Evolutionary conservation across 53 echinoderm and acorn worm species (phyloP), one percentile per base, ranked within the genome.

Genomic region (Stichopus horrens): DNA sequence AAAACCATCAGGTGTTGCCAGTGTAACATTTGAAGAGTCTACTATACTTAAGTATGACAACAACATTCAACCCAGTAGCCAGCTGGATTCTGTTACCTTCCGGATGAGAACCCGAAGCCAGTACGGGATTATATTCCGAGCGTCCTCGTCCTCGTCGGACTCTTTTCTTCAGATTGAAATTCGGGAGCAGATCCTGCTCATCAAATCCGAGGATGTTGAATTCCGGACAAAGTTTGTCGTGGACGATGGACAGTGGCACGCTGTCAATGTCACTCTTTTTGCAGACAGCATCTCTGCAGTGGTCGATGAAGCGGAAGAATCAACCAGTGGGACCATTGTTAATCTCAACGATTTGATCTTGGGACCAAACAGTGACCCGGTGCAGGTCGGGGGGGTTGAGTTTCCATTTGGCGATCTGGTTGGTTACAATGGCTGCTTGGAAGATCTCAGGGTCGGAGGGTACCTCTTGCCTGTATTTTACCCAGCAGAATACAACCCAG

Each of bases 231-330:
- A 21, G 16, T 71, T 53, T 58, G 4, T 11, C 13, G 89, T 98
- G 10, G 85, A 90, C 23, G 94, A 98, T 57, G 98, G 95, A 21
- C 74, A n/a, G 5, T 98, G 95, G 95, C 98, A 98, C 74, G 91
- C 92, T 23, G 81, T 98, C 11, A 52, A 58, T 3, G 58, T 98
- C 11, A 54, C 23, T 8, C 85, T 98, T 79, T 66, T 76, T 1
- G 22, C 4, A 53, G 53, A 87, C 53, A 80, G 51, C 10, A 83
- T 90, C 10, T 11, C 52, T 23, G 57, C 90, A 11, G 79, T 23
- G 22, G 11, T 80, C 4, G 74, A 76, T 78, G 52, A 58, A 76
- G 75, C 57, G 59, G 76, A 19, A 52, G 67, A 52, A 76, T 60
- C 11, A 52, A 14, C 23, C 8, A 63, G 67, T n/a, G 71, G 75